phyloP scores from a whole-genome alignment of 2,888 invertebrate species.

The Napeogenes sylphis region DNA sequence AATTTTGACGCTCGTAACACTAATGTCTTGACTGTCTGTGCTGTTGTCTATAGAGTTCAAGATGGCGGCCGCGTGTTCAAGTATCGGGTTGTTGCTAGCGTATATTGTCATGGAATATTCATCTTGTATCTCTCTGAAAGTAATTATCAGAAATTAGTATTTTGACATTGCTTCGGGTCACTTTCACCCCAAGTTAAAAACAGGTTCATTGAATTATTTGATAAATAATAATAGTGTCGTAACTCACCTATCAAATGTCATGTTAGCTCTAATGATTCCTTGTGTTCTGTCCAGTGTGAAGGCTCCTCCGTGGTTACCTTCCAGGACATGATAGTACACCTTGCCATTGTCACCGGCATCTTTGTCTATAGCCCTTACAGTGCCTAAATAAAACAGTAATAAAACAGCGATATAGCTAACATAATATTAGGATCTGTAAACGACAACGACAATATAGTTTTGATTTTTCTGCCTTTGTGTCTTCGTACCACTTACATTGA shows the following conservation, averaged over 20 bases:
- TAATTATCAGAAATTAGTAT: background rate
- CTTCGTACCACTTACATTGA: no score
- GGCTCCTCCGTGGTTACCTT: conserved; percentile 85
- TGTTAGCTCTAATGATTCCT: conserved; percentile 87
- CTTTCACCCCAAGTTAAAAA: no score
- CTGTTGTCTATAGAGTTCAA: conserved; percentile 62
- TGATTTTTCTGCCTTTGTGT: no score
- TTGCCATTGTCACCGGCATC: conserved; percentile 89
- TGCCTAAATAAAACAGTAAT: conserved; percentile 57
- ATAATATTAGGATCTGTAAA: no score
- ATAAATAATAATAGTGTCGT: background rate
- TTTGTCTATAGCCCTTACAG: conserved; percentile 84
- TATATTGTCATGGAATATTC: conserved; percentile 87
- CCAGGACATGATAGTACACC: conserved; percentile 89
- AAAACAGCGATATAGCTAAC: no score
- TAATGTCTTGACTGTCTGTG: conserved; percentile 72
- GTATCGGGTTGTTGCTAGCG: conserved; percentile 89
- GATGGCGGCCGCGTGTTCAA: conserved; percentile 73
- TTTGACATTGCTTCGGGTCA: no score
- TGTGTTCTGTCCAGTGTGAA: conserved; percentile 89
- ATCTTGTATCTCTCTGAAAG: conserved; percentile 82
- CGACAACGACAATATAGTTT: no score
- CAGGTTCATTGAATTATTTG: background rate
- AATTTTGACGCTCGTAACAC: conserved; percentile 84
- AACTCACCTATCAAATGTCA: conserved; percentile 83